These are phyloP conservation scores for Cyanoderma ruficeps DNA, from an alignment of 2,113 vertebrate genomes.

Conservation along the genomic window DNA sequence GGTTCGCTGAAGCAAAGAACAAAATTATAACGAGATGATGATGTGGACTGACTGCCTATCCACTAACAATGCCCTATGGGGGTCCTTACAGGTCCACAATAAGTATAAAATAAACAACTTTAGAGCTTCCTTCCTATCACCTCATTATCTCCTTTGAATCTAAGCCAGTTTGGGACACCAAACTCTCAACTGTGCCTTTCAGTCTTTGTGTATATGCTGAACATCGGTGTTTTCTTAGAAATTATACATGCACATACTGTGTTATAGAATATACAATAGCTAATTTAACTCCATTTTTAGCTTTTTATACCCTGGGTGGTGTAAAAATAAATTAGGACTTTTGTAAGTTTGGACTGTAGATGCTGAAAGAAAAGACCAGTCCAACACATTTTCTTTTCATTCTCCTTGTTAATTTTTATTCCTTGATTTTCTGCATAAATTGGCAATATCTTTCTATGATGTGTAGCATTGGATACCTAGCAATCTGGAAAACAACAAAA, in stretches of 20 bases:
- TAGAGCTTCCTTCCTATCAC: background rate
- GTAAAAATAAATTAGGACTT: background rate
- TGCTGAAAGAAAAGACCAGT: background rate
- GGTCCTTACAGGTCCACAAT: background rate
- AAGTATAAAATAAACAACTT: background rate
- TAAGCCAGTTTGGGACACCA: background rate
- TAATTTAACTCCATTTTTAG: background rate
- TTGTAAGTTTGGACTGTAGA: background rate
- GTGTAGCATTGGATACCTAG: background rate
- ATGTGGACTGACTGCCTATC: background rate
- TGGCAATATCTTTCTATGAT: background rate
- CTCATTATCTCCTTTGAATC: background rate
- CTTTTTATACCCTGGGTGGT: background rate
- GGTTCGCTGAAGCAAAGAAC: background rate
- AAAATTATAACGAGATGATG: background rate
- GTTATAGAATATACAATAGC: background rate
- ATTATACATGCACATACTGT: background rate
- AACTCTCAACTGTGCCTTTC: background rate
- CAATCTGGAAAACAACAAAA: background rate
- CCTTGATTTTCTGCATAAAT: background rate
- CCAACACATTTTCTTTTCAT: background rate
- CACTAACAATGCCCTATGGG: background rate
- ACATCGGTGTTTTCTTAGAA: background rate
- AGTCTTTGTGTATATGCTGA: background rate
- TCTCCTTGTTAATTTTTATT: background rate